A percentile compares a stretch with the other conserved stretches of the same genome.
phyloP scores from a whole-genome alignment of 2,888 invertebrate species.

The Rhamnusium bicolor region DNA sequence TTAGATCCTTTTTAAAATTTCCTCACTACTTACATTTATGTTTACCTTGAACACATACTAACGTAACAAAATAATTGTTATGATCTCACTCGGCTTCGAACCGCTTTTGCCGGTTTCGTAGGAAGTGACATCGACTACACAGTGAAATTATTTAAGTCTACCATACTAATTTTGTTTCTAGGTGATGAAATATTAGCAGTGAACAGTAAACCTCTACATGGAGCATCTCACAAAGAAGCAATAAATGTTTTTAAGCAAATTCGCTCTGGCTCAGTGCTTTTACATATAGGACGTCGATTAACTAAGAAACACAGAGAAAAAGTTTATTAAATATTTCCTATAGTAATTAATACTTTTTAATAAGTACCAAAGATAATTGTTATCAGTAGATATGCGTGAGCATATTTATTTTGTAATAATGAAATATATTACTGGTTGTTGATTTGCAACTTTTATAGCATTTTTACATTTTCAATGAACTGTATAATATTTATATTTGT shows the following conservation, averaged over 20 bases:
- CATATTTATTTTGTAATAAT: slow-evolving; percentile 41
- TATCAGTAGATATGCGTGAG: slow-evolving; percentile 43
- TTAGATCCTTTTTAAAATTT: too few relatives aligned
- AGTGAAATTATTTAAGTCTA: background rate
- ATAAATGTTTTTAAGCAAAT: slow-evolving; percentile 86
- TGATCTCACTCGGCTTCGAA: too few relatives aligned
- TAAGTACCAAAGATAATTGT: slow-evolving; percentile 49
- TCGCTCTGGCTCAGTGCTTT: slow-evolving; percentile 82
- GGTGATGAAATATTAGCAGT: slow-evolving; percentile 88
- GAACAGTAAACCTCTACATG: slow-evolving; percentile 84
- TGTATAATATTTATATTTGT: slow-evolving; percentile 34
- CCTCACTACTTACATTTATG: too few relatives aligned
- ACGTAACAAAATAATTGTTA: background rate
- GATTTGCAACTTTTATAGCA: slow-evolving; percentile 37
- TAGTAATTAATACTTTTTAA: slow-evolving; percentile 15
- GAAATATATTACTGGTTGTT: slow-evolving; percentile 40
- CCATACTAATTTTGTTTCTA: slow-evolving; percentile 64
- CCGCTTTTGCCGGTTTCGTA: background rate
- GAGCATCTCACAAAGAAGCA: slow-evolving; percentile 85
- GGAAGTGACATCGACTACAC: slow-evolving; percentile 11
- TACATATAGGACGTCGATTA: slow-evolving; percentile 79
- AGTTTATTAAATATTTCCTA: slow-evolving; percentile 50
- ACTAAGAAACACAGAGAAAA: slow-evolving; percentile 66
- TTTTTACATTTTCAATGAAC: slow-evolving; percentile 39
- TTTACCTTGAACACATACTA: background rate